These are phyloP conservation scores for Pseudeuparius sepicola DNA, from an alignment of 2,888 invertebrate genomes.

Conservation along the genomic window DNA sequence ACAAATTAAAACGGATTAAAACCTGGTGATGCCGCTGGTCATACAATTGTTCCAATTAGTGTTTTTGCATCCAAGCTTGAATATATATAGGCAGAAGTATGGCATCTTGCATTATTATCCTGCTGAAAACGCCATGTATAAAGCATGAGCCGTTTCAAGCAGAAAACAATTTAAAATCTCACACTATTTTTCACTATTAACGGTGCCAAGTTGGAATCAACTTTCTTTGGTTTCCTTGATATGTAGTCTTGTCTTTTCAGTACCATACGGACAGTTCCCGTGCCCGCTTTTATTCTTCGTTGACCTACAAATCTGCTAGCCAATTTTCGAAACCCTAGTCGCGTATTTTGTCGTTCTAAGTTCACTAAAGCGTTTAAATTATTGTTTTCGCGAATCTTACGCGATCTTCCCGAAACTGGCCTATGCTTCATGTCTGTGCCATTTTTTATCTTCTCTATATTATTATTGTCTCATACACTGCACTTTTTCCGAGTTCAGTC, in stretches of 20 bases:
- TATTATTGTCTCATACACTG: constrained; percentile 3
- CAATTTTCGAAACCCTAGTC: neutral
- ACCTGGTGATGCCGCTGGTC: neutral
- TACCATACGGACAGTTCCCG: neutral
- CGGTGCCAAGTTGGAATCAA: no score
- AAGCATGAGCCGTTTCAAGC: no score
- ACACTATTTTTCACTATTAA: no score
- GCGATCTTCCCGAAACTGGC: constrained; percentile 3
- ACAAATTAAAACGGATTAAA: neutral
- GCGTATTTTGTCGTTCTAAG: neutral
- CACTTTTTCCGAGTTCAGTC: constrained; percentile 1
- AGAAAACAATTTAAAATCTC: no score
- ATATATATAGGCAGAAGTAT: no score
- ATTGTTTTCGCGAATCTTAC: no score
- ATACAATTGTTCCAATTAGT: no score
- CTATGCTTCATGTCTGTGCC: constrained; percentile 1
- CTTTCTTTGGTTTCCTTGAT: constrained; percentile 3
- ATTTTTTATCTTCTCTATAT: constrained; percentile 3
- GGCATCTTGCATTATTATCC: no score
- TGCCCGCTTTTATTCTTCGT: constrained; percentile 1
- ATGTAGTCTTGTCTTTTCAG: constrained; percentile 2
- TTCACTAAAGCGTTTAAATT: constrained; percentile 1
- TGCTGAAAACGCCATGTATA: no score
- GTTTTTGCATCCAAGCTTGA: no score
- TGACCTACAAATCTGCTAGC: constrained; percentile 2